Evolutionary conservation across 2,888 invertebrate species (phyloP), one percentile per base, ranked within the genome.

Genomic region (Bembecia ichneumoniformis): DNA sequence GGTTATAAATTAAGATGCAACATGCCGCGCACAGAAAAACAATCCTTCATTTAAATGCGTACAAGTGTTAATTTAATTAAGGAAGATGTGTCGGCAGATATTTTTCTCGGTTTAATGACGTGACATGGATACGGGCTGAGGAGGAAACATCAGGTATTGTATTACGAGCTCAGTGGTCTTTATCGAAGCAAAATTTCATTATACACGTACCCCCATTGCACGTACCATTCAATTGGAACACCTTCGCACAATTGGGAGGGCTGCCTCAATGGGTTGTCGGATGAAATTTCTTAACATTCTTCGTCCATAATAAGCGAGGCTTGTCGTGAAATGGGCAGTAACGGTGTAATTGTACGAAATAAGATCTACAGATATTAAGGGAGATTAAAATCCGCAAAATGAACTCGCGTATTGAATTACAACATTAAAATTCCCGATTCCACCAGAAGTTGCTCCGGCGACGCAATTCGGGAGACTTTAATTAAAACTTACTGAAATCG

Each of bases 221-320:
- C 75, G 74, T 68, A 78, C 78, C 71, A 82, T 86, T 86, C 82
- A 84, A 83, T 82, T 73, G 78, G 82, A 83, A 87, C 87, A 87
- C 87, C 87, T 87, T 76, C 77, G 66, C 74, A 87, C 84, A 87
- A 86, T 83, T 78, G 80, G 78, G 73, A 81, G 81, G 86, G 84
- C 72, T 74, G 80, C 75, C 72, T 84, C 77, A 86, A 87, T 86
- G 79, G 86, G 81, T 81, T 82, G 79, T 77, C 78, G 82, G 84
- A 86, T 86, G 79, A 86, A 84, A 86, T 86, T 86, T 86, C 86
- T 86, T 82, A 83, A 82, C 80, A 81, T 82, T 82, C 81, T 79
- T 77, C 79, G 69, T 70, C 77, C 73, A 83, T 84, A 80, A 84
- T 82, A 81, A 83, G 78, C 76, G 70, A 69, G 75, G 74, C 69